Base-by-base conservation (phyloP, 2,888 invertebrate species). In the Bombylius discolor region DNA sequence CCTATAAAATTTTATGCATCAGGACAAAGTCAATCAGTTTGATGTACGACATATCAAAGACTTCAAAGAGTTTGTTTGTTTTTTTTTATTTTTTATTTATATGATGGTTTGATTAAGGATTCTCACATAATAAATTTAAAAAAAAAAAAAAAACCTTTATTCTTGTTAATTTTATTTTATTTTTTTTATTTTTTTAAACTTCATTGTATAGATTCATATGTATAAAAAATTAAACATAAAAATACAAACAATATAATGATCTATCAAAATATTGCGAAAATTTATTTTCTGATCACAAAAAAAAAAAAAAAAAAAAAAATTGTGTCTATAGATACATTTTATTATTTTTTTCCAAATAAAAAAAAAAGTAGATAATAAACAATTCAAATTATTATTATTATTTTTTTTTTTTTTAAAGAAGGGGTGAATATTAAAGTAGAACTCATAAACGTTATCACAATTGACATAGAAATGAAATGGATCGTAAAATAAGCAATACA, bases 341-440 rank as follows among this genome's bases (percentile, higher is more conserved):
- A 23, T 23, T 23, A 23, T 23, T 23, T 23, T 23, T 23, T 23
- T 23, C 23, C 2, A 44, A 23, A 49, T 23, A 53, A 53, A 53
- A 53, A 23, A 42, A 8, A n/a, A 7, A 36, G 34, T 7, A 7
- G 34, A 36, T 36, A 36, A 49, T 52, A 51, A 7, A 53, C 23
- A 53, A 47, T 31, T n/a, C 39, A 53, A 53, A 53, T 53, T 49
- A 53, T 49, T 44, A 14, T 7, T 36, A 53, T 53, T 49, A 53
- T 49, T 44, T 32, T 7, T 36, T 36, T 36, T 36, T 36, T 4
- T 49, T 45, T 45, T 45, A 12, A 42, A 33, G 54, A 54, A 54
- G 54, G 54, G 54, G 54, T 54, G 54, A 54, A 54, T 54, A 54
- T 54, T 54, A 54, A 54, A 49, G 54, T 49, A 49, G 48, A 49